These are phyloP conservation scores for Chunga burmeisteri DNA, from an alignment of 2,113 vertebrate genomes.

Conservation along the genomic window DNA sequence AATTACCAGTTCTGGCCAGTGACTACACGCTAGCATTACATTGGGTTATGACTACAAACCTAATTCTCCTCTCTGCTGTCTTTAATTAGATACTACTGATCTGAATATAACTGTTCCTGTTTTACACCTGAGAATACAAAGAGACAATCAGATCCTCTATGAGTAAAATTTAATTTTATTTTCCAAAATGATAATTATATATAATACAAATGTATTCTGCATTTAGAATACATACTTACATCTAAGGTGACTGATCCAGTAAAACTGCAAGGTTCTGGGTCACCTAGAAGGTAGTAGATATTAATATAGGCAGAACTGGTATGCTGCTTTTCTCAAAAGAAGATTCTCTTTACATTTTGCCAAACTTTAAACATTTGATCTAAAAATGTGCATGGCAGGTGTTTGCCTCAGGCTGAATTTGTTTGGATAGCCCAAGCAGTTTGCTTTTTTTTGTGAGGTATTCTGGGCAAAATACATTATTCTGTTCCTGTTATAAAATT, in stretches of 20 bases:
- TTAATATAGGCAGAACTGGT: neutral
- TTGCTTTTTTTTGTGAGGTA: neutral
- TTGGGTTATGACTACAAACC: neutral
- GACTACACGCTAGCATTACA: neutral
- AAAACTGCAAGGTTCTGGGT: neutral
- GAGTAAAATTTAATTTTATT: neutral
- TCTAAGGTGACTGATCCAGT: neutral
- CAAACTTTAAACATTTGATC: neutral
- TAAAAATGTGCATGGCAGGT: constrained; percentile 7
- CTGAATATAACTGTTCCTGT: neutral
- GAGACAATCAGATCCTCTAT: neutral
- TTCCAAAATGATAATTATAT: neutral
- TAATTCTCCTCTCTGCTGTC: neutral
- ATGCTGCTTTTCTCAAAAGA: neutral
- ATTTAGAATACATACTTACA: neutral
- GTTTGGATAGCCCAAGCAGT: neutral
- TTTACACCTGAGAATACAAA: neutral
- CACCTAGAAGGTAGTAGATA: neutral
- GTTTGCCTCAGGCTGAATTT: neutral
- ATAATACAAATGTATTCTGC: neutral
- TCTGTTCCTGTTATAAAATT: neutral
- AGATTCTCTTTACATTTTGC: neutral
- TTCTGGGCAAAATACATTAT: neutral
- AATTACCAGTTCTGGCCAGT: neutral
- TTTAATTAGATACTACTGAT: neutral